Evolutionary conservation across 1,140 invertebrate genomes (phyloP).

Genomic region (Popillia japonica): DNA sequence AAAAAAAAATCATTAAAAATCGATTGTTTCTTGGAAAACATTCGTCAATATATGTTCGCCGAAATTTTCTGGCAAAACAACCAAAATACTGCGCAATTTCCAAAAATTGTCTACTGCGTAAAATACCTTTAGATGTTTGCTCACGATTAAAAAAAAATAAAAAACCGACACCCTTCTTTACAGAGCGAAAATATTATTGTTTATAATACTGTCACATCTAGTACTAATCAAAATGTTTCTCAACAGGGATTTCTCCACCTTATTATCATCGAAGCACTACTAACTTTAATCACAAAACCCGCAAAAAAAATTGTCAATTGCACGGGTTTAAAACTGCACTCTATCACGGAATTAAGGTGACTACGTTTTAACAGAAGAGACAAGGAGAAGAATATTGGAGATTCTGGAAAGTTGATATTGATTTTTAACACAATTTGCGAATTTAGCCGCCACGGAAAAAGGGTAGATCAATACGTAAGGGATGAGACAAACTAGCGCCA

Average conservation of each 20-base stretch:
- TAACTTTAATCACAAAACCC: not conserved
- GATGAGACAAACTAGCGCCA: conserved; percentile 12
- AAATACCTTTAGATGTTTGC: conserved; percentile 18
- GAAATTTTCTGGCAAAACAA: too few species aligned
- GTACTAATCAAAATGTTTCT: too few species aligned
- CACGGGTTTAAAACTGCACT: not conserved
- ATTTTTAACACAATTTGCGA: conserved; percentile 27
- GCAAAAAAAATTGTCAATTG: not conserved
- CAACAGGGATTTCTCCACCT: too few species aligned
- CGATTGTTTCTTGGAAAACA: too few species aligned
- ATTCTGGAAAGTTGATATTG: conserved; percentile 38
- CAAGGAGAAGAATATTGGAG: conserved; percentile 8
- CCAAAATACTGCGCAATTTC: too few species aligned
- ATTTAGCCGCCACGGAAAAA: not conserved
- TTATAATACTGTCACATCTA: too few species aligned
- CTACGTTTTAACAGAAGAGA: not conserved
- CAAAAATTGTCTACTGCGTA: not conserved
- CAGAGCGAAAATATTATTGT: too few species aligned
- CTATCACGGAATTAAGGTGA: not conserved
- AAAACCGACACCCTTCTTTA: conserved; percentile 7
- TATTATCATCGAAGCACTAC: not conserved
- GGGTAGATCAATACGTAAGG: conserved; percentile 28
- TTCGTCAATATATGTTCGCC: too few species aligned
- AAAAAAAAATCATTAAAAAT: too few species aligned
- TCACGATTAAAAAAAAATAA: conserved; percentile 9